Conservation (phyloP, 2,888 invertebrate genomes). For the Proisotoma minuta region DNA sequence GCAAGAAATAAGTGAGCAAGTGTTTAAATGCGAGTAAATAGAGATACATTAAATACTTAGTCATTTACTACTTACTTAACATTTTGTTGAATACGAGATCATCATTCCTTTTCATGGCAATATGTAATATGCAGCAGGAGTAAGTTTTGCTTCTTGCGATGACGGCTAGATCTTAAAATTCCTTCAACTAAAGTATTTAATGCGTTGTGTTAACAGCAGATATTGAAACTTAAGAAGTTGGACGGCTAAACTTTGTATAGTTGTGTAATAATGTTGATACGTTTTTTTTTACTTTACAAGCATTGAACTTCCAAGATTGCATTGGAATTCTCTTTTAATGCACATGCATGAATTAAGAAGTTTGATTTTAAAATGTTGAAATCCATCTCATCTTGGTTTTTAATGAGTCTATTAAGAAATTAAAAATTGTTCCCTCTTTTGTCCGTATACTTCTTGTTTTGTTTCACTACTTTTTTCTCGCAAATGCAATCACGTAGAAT, state of each 20-base stretch:
- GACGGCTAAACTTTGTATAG: constrained; percentile 4
- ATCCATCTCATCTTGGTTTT: constrained; percentile 5
- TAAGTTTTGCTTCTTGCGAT: no score
- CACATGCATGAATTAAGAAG: no score
- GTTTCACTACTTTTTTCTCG: background rate
- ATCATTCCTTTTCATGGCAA: no score
- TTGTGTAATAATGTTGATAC: no score
- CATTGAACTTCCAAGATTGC: no score
- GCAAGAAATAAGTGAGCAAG: background rate
- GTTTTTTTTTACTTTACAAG: constrained; percentile 7
- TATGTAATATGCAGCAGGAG: no score
- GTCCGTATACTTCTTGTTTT: constrained; percentile 5
- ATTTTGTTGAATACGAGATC: no score
- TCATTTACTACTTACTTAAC: constrained; percentile 13
- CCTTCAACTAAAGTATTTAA: constrained; percentile 12
- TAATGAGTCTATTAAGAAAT: constrained; percentile 41
- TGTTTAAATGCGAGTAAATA: constrained; percentile 15
- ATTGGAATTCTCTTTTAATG: no score
- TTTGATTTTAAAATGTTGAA: no score
- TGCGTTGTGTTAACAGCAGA: constrained; percentile 2
- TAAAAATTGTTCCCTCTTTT: constrained; percentile 37
- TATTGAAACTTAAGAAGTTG: constrained; percentile 8
- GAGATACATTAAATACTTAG: constrained; percentile 16
- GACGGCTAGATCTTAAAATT: no score
- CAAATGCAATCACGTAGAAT: no score